Evolutionary conservation across 2,797 vertebrate genomes (phyloP), one percentile per base, ranked within the genome.

Genomic region (Otus scops): DNA sequence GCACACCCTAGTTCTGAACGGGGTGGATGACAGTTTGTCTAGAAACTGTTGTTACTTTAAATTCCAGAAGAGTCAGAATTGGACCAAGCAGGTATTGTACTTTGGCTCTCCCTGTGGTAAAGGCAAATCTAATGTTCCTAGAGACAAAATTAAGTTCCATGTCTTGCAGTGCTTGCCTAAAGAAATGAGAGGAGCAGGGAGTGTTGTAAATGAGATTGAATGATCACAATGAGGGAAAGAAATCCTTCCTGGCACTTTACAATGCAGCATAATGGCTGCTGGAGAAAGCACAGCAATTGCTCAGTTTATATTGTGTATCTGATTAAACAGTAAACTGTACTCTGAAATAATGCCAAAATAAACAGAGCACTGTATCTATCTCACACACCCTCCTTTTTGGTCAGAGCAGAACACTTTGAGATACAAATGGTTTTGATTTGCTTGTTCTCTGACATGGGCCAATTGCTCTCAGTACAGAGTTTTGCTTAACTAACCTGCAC

Each of bases 1-100:
- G 17, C n/a, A 9, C 0, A 1, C 4, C 2, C 15, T 39, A 23
- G 23, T 30, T 69, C 54, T 34, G 41, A 57, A 28, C 1, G 7
- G 32, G 48, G n/a, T 15, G 8, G 51, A 5, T 43, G 61, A 5
- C 5, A 12, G 23, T 9, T 47, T 71, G 48, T 28, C 30, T 70
- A 21, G 28, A 36, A 80, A 32, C 2, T 5, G 0, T 7, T 36
- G 11, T 24, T 71, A 28, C 32, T 79, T 47, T 39, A 63, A 69
- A 16, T 47, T 83, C 15, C 14, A 26, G 14, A 47, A 45, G 47
- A 59, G 22, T 1, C 53, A 60, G 22, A 71, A 60, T 3, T 21
- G 13, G 9, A 36, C 11, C 3, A 6, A 76, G 50, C 28, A 73
- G 61, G 12, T 36, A 28, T 6, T 53, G 54, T 22, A 8, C 38